Conservation (phyloP, 2,888 invertebrate species). For the Lasioglossum figueresi region DNA sequence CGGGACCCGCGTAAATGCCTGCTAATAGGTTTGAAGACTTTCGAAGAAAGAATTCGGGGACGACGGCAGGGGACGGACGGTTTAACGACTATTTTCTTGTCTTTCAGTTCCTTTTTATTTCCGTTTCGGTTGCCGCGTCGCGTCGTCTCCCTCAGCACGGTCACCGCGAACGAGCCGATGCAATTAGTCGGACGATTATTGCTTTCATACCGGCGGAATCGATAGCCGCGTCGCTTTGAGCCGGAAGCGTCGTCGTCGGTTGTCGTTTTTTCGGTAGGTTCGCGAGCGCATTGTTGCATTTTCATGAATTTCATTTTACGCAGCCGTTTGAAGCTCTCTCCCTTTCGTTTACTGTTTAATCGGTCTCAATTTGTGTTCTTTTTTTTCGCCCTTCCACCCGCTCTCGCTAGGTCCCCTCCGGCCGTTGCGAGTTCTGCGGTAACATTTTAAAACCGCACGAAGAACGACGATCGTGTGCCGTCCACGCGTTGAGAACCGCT, state of each 20-base stretch:
- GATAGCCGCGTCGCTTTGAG: conserved; percentile 39
- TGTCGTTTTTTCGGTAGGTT: conserved; percentile 51
- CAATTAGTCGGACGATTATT: conserved; percentile 70
- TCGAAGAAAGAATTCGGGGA: conserved; percentile 35
- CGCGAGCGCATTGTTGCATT: conserved; percentile 49
- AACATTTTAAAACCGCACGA: conserved; percentile 23
- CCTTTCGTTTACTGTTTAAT: conserved; percentile 23
- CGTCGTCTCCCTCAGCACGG: conserved; percentile 9
- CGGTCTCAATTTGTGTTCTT: conserved; percentile 19
- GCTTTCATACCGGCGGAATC: conserved; percentile 55
- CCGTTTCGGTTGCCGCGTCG: background rate
- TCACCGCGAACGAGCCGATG: conserved; percentile 59
- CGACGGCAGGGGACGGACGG: background rate
- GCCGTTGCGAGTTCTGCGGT: conserved; percentile 6
- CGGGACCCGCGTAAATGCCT: conserved; percentile 46
- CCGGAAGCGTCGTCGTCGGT: conserved; percentile 31
- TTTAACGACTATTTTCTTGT: conserved; percentile 46
- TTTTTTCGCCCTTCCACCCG: too few species aligned
- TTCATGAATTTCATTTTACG: conserved; percentile 45
- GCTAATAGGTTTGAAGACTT: conserved; percentile 63
- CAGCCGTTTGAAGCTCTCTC: conserved; percentile 32
- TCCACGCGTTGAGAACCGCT: conserved; percentile 32
- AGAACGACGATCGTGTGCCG: background rate
- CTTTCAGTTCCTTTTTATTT: too few species aligned
- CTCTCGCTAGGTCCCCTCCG: background rate